Base-by-base conservation (phyloP, 2,888 invertebrate genomes). In the Girardia tigrina region DNA sequence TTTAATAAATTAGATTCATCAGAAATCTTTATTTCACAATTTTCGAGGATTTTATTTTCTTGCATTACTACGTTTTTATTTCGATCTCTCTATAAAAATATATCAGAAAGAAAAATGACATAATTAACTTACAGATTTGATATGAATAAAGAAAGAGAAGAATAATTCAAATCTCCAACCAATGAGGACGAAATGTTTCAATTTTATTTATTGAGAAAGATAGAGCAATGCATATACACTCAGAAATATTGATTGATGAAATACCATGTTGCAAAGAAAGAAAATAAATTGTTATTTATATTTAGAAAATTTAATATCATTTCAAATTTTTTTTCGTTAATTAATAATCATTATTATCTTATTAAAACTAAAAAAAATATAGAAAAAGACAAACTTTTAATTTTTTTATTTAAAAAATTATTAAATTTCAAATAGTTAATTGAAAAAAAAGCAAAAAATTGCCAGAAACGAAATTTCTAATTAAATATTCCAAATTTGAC, bases 201-300 rank as follows among this genome's bases (percentile, higher is more conserved):
- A 56, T 56, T 56, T 56, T 56, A 16, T 56, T 56, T 56, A 56
- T 20, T 56, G 56, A 16, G 23, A 56, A 56, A 56, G 56, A 56
- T 56, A 56, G 56, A 56, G 56, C 56, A 56, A 56, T 56, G 56
- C 23, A 56, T 56, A 56, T n/a, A 56, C 4, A 56, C 56, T 56
- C 20, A 56, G 56, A 56, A 56, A 56, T 56, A 56, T 56, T 56
- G 56, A 56, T 56, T 56, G n/a, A 56, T 56, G n/a, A 56, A 56
- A 16, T 56, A 56, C n/a, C n/a, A 56, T 56, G n/a, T 56, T 12
- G n/a, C 4, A 56, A 12, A 23, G 6, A 56, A 56, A n/a, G n/a
- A 56, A 56, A 12, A 12, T 56, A n/a, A n/a, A n/a, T n/a, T n/a
- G n/a, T n/a, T n/a, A n/a, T n/a, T n/a, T n/a, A n/a, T n/a, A n/a